Base-by-base conservation (phyloP, 2,113 vertebrate species). In the Hucho hucho region DNA sequence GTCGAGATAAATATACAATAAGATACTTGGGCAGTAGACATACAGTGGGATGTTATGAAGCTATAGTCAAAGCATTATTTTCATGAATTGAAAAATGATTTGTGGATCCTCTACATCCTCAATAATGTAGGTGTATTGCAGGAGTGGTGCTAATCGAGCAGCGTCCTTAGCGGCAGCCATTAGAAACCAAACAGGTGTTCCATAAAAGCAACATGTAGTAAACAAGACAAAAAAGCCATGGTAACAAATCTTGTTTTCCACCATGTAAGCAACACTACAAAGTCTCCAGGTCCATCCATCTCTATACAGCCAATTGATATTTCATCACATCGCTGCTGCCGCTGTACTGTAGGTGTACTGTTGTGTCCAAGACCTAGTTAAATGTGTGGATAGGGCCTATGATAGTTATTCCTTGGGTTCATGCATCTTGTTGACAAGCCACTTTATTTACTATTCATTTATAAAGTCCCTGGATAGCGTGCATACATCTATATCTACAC, bases 241-340 rank as follows among this genome's bases (percentile, higher is more conserved):
- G 81, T 77, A 82, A 88, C 80, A 46, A 37, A 5, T 4, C 69
- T 70, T 74, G 69, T 59, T 80, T 74, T 81, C 20, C 77, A 69
- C 37, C 43, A 68, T 74, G 71, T 80, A 77, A 82, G 69, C 4
- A 1, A 75, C 16, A 61, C 69, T 77, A 70, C 58, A 73, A 64
- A 29, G 11, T 84, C 37, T 81, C 74, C 73, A 59, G 70, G 75
- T 81, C 74, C 76, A 66, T 82, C 64, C 74, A 70, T 74, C 80
- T 9, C 18, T 37, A 16, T 32, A 28, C 28, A 58, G 64, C 16
- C 2, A 59, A 76, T 84, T 49, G 76, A 81, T 86, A 78, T 86
- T 79, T 87, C 66, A 83, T 74, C n/a, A 22, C 70, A 49, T 6
- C 16, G 18, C 18, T 32, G 65, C 65, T 16, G 13, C 25, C 16